A percentile compares a stretch with the other conserved stretches of the same genome.
Conservation (phyloP, 1,140 invertebrate species). For the Pseudobourletiella spinata region DNA sequence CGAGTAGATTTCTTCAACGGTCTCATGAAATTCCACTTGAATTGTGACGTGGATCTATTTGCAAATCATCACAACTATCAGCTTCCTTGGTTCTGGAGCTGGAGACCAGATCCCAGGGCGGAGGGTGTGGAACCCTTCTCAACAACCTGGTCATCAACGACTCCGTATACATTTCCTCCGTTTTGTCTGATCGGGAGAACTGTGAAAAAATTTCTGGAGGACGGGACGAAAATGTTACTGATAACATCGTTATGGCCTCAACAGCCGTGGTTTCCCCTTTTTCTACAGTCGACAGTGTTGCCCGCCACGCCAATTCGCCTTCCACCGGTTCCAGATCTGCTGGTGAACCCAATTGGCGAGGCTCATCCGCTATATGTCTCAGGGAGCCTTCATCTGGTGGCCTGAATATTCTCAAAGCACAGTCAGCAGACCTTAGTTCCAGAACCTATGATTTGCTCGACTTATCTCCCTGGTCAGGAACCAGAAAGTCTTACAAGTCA, state of each 20-base stretch:
- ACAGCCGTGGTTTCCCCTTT: too few relatives aligned
- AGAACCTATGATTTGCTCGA: not conserved
- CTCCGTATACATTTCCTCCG: constrained; percentile 16
- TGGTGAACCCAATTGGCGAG: not conserved
- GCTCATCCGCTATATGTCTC: not conserved
- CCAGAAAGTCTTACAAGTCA: not conserved
- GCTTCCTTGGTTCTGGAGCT: constrained; percentile 9
- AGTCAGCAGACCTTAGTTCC: not conserved
- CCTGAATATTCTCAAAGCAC: not conserved
- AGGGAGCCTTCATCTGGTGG: not conserved
- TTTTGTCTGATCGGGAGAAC: constrained; percentile 23
- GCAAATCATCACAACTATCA: constrained; percentile 6
- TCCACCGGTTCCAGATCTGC: not conserved
- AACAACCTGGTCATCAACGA: not conserved
- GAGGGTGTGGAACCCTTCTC: constrained; percentile 1
- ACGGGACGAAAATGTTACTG: constrained; percentile 1
- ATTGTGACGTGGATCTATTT: constrained; percentile 16
- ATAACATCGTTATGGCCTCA: constrained; percentile 18
- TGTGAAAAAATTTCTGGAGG: not conserved
- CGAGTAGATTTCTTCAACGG: not conserved
- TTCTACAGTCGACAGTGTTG: not conserved
- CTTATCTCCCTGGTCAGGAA: not conserved
- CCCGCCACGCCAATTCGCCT: not conserved
- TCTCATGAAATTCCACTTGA: not conserved
- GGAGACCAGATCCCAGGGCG: constrained; percentile 5